Evolutionary conservation across 2,797 vertebrate species (phyloP).

Genomic region (Lacerta viridis): DNA sequence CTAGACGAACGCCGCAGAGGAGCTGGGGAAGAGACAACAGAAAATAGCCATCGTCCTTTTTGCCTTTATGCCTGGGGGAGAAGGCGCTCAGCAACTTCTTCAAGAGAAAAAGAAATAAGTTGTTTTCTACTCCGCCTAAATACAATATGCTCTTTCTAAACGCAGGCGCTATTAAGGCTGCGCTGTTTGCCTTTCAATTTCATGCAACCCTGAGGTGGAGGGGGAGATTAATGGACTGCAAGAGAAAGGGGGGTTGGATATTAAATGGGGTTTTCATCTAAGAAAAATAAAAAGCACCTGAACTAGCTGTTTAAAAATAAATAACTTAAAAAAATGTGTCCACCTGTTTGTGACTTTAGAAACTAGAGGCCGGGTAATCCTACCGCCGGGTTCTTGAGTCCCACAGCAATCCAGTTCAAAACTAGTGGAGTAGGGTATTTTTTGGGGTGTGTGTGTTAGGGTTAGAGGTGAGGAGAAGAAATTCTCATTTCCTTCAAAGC

Average conservation of each 20-base stretch:
- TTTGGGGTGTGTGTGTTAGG: no score
- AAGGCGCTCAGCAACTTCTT: neutral
- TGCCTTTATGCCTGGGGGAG: neutral
- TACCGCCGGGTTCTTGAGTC: neutral
- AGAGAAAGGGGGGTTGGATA: neutral
- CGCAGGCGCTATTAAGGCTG: neutral
- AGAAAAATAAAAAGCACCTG: neutral
- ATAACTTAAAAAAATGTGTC: constrained; percentile 31
- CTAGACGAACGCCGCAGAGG: no score
- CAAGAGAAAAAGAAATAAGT: neutral
- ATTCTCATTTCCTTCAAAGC: neutral
- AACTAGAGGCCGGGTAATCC: no score
- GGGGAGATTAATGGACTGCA: constrained; percentile 60
- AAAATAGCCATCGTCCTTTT: neutral
- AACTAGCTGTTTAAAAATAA: constrained; percentile 12
- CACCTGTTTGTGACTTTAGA: constrained; percentile 42
- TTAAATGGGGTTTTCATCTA: constrained; percentile 33
- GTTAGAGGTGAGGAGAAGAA: neutral
- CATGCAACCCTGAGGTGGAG: constrained; percentile 34
- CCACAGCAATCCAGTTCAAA: neutral
- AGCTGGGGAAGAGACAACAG: neutral
- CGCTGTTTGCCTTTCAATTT: constrained; percentile 31
- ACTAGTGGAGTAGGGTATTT: no score
- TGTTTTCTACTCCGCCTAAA: neutral
- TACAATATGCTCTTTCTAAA: neutral